These are phyloP conservation scores for Scopus umbretta DNA, from an alignment of 2,113 vertebrate species.

Conservation along the genomic window DNA sequence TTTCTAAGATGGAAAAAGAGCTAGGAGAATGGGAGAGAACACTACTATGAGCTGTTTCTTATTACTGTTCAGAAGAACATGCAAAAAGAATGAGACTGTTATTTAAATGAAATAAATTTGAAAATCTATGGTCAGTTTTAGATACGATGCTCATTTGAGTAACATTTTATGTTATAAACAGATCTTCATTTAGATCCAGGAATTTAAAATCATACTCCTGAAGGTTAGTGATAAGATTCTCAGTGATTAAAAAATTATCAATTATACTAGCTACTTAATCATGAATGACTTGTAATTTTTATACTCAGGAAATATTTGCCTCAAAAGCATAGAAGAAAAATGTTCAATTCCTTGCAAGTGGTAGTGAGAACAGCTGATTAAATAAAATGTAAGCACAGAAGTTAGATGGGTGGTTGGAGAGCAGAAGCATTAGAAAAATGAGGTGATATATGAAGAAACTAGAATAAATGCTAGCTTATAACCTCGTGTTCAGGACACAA, in stretches of 20 bases:
- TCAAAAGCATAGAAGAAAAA: background rate
- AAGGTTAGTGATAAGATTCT: background rate
- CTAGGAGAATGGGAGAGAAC: background rate
- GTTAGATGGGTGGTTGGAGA: background rate
- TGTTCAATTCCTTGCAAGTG: background rate
- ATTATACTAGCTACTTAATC: background rate
- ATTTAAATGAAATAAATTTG: background rate
- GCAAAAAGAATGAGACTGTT: background rate
- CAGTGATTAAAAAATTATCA: background rate
- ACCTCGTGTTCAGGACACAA: background rate
- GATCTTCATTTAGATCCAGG: background rate
- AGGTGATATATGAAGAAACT: background rate
- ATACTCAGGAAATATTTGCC: background rate
- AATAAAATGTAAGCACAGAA: background rate
- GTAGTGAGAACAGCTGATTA: background rate
- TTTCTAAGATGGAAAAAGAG: background rate
- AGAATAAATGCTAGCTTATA: background rate
- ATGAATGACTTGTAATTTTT: background rate
- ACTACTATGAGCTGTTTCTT: background rate
- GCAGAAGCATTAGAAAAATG: background rate
- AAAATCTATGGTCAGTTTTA: background rate
- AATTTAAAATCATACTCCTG: background rate
- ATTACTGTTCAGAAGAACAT: background rate
- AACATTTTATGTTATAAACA: background rate
- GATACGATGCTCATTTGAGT: background rate